Conservation (phyloP, 1,140 invertebrate genomes). For the Aphaenogaster floridana region DNA sequence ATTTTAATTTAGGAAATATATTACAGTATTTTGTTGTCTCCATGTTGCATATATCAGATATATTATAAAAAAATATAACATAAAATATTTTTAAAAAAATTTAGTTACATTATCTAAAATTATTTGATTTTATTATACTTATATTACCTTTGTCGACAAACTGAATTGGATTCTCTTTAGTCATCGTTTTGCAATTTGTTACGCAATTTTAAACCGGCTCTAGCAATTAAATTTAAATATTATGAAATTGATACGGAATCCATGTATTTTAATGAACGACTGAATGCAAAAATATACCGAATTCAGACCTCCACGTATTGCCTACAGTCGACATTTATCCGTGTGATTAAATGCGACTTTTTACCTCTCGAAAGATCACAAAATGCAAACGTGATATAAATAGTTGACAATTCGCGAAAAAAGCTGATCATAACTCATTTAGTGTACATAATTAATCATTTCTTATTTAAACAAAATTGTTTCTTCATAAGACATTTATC, state of each 20-base stretch:
- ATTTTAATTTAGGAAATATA: not conserved
- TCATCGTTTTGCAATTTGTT: slow-evolving; percentile 24
- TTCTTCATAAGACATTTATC: not conserved
- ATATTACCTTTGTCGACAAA: not conserved
- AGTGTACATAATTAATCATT: not conserved
- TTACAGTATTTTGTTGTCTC: not conserved
- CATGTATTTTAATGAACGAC: slow-evolving; percentile 41
- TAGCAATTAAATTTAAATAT: slow-evolving; percentile 30
- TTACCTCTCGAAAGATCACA: not conserved
- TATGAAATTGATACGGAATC: slow-evolving; percentile 49
- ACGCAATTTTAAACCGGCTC: slow-evolving; percentile 27
- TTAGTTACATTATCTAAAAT: not conserved
- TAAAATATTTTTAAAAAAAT: not conserved
- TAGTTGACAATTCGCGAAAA: not conserved
- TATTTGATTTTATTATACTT: not conserved
- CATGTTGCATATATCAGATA: not conserved
- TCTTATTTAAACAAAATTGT: not conserved
- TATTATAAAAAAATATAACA: slow-evolving; percentile 8
- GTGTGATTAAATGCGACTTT: not conserved
- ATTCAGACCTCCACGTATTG: not conserved
- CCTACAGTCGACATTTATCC: not conserved
- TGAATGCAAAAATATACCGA: slow-evolving; percentile 5
- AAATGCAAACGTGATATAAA: slow-evolving; percentile 28
- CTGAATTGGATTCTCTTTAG: not conserved
- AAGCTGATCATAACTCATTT: not conserved